Base-by-base conservation (phyloP, 2,888 invertebrate genomes). In the Rhagium mordax region DNA sequence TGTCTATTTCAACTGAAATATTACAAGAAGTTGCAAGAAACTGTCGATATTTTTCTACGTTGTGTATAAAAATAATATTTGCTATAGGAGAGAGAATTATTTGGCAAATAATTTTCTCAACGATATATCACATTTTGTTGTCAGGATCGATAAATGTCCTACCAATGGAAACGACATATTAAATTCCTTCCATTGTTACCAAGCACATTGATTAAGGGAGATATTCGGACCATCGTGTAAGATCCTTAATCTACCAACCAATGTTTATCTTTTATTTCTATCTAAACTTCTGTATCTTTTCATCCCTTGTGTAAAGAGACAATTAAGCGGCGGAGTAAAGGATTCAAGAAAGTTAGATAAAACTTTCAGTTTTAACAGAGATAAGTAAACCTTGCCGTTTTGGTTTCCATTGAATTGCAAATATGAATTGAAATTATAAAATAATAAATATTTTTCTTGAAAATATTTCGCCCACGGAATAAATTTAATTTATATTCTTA, bases 201-300 rank as follows among this genome's bases (percentile, higher is more conserved):
- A 16, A 33, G 59, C 33, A 59, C 59, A 59, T 59, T 59, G 59
- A 59, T 59, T 59, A 13, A 18, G 59, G 16, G 18, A 24, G 18
- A 33, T 59, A 59, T 57, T n/a, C 55, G 16, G 55, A 10, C 21
- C 21, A 21, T 24, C 21, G 27, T 15, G 24, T 57, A 27, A 41
- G 55, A 27, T 16, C 33, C 33, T 59, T 59, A 59, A 59, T 59
- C 59, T 33, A 27, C 65, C 33, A 29, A 16, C 65, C 65, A 33
- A 29, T 65, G 53, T 65, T 65, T 65, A 65, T 65, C 65, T 65
- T 65, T 65, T 65, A 65, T 65, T 65, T 65, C 65, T 65, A 65
- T 53, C 65, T 20, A 65, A 65, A 65, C 65, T 65, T 65, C 33
- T 65, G 53, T 53, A 21, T 65, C 65, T 65, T 51, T 59, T 33